Percentiles rank a stretch among this genome's conserved stretches.
Conservation (phyloP, 2,113 vertebrate species). For the Bubo scandiacus region DNA sequence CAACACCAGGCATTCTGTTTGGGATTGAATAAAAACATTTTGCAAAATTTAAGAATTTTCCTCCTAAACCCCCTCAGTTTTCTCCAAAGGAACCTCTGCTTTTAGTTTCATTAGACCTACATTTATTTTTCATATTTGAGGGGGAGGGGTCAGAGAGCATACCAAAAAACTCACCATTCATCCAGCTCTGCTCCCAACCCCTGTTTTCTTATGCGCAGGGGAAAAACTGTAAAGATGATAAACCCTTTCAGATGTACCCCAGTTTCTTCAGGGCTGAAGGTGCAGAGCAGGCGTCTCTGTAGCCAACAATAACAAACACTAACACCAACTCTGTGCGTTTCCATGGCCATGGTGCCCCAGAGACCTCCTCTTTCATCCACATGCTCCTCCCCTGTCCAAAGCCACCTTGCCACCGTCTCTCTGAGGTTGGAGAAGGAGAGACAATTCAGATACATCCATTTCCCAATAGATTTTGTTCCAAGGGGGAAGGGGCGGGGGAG, state of each 20-base stretch:
- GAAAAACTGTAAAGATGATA: neutral
- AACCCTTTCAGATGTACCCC: neutral
- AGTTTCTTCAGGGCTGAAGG: neutral
- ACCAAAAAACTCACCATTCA: slow-evolving; percentile 25
- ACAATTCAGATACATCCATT: neutral
- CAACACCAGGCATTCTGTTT: slow-evolving; percentile 3
- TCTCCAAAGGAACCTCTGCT: neutral
- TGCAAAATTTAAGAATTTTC: neutral
- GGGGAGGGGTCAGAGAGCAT: neutral
- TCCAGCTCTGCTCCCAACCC: neutral
- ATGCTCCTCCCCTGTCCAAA: neutral
- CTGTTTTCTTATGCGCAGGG: neutral
- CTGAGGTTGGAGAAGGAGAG: neutral
- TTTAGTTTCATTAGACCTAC: neutral
- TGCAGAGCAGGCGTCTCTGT: neutral
- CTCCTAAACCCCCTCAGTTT: neutral
- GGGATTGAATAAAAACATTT: neutral
- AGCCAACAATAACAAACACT: slow-evolving; percentile 26
- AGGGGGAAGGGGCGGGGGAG: neutral
- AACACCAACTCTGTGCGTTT: neutral
- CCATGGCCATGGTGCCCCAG: neutral
- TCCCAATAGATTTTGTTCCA: neutral
- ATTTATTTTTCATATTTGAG: neutral
- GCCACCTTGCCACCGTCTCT: neutral
- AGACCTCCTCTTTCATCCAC: neutral